Evolutionary conservation across 2,797 vertebrate species (phyloP).

Genomic region (Rhincodon typus): DNA sequence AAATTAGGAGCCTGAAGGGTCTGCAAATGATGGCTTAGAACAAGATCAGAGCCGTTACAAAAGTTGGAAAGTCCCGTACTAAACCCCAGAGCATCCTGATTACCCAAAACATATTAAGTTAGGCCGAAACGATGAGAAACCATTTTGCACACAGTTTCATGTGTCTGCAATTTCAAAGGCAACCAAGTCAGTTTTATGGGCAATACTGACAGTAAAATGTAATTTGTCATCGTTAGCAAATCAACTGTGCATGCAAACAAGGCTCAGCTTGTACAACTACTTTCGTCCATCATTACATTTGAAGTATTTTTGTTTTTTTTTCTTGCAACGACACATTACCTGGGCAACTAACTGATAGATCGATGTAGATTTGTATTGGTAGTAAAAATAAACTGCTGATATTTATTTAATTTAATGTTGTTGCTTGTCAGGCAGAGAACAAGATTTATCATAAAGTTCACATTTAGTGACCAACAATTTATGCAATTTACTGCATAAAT

Average conservation of each 20-base stretch:
- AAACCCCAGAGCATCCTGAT: not conserved
- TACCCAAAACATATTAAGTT: not conserved
- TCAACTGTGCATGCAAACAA: constrained; percentile 25
- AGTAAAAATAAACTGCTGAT: constrained; percentile 18
- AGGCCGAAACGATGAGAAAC: not conserved
- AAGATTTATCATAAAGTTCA: constrained; percentile 27
- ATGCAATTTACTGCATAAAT: not conserved
- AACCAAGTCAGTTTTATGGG: constrained; percentile 9
- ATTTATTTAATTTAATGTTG: not conserved
- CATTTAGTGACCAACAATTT: constrained; percentile 11
- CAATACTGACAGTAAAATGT: not conserved
- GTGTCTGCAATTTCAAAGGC: not conserved
- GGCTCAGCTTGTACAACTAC: not conserved
- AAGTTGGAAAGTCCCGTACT: not conserved
- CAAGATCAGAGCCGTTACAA: not conserved
- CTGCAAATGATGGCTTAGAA: not conserved
- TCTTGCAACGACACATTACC: not conserved
- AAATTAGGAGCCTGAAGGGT: not conserved
- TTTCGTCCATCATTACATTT: constrained; percentile 14
- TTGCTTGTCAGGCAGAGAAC: constrained; percentile 1
- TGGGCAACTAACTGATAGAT: constrained; percentile 11
- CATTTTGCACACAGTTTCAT: not conserved
- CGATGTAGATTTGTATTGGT: not conserved
- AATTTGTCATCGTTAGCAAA: constrained; percentile 15
- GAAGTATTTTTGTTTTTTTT: not conserved